phyloP scores from a whole-genome alignment of 2,797 vertebrate species.

The Acanthis flammea region DNA sequence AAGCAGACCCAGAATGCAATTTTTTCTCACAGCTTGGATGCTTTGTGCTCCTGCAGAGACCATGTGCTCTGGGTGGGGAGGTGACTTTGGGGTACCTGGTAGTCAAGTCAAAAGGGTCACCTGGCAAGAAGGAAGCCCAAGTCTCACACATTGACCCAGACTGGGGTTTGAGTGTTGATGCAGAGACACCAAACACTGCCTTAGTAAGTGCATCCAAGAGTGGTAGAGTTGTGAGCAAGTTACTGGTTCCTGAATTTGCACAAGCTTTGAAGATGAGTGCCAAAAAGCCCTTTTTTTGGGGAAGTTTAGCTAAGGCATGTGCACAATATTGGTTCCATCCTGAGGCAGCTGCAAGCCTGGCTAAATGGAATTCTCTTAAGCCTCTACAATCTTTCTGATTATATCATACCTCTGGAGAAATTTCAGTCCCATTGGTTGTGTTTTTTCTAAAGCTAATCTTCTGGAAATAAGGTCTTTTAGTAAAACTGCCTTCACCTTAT shows the following conservation, averaged over 20 bases:
- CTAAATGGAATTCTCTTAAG: neutral
- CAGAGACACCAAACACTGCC: neutral
- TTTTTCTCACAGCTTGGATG: neutral
- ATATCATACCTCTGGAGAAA: neutral
- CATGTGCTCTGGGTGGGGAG: neutral
- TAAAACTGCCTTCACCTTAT: slow-evolving; percentile 13
- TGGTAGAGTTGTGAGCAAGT: fast-evolving
- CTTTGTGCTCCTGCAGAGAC: fast-evolving
- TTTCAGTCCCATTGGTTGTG: neutral
- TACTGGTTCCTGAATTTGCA: neutral
- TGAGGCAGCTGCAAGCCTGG: neutral
- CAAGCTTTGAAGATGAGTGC: neutral
- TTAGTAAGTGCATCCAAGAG: too few relatives aligned
- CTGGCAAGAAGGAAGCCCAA: neutral
- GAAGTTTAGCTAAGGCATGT: neutral
- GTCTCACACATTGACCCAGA: neutral
- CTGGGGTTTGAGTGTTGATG: neutral
- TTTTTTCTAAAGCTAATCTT: slow-evolving; percentile 21
- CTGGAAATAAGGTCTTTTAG: slow-evolving; percentile 16
- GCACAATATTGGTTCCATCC: neutral
- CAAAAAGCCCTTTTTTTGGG: neutral
- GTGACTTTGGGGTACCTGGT: neutral
- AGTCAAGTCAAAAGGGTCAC: neutral
- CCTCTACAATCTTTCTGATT: neutral
- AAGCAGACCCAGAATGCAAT: neutral